Conservation (phyloP, 2,113 vertebrate species). For the Pterophyllum scalare region DNA sequence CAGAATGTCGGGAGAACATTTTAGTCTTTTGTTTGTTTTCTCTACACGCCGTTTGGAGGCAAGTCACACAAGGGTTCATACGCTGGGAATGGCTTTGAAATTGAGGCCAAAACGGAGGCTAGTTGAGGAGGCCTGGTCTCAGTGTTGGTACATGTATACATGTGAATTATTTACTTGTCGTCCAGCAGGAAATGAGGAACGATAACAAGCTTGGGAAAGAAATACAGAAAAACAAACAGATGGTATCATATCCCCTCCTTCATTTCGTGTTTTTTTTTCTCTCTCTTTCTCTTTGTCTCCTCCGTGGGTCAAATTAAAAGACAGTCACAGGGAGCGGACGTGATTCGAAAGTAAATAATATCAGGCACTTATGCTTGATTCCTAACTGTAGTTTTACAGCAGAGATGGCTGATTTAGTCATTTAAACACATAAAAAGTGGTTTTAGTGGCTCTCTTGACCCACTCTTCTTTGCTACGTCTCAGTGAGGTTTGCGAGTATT, state of each 20-base stretch:
- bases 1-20: constrained; percentile 46
- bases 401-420: background rate
- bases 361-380: background rate
- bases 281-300: constrained; percentile 22
- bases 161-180: constrained; percentile 77
- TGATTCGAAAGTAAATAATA: constrained; percentile 9
- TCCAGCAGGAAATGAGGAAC: constrained; percentile 79
- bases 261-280: constrained; percentile 29
- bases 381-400: background rate
- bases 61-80: constrained; percentile 35
- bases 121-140: constrained; percentile 47
- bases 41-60: constrained; percentile 50
- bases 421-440: too few species aligned
- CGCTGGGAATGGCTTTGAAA: constrained; percentile 66
- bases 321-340: background rate
- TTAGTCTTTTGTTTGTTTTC: constrained; percentile 61
- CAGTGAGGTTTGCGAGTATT: background rate
- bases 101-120: constrained; percentile 44
- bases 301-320: constrained; percentile 4
- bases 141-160: constrained; percentile 70
- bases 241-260: constrained; percentile 52
- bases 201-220: constrained; percentile 81
- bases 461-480: too few species aligned
- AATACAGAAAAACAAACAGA: constrained; percentile 78
- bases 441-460: too few species aligned